Evolutionary conservation across 2,888 invertebrate genomes (phyloP), one percentile per base, ranked within the genome.

Genomic region (Pachliopta kotzebuea): DNA sequence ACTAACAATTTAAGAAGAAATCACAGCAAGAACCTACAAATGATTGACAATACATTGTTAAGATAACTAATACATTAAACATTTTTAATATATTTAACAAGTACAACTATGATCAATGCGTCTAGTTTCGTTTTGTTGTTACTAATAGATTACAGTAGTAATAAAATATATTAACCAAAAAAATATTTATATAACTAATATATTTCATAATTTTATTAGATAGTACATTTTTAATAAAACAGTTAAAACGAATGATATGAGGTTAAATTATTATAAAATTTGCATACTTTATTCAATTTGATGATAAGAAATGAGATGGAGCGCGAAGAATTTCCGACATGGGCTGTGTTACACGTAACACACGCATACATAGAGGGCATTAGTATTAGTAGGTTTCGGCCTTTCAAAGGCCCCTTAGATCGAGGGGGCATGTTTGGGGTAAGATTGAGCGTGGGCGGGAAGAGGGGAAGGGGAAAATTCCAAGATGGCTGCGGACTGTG

Each of bases 301-400:
- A 31, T 21, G 21, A 31, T 18, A 59, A 59, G 21, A 50, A 52
- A 31, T 29, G 29, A 59, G 79, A 77, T 76, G 71, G 74, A 71
- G 73, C 73, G 70, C 74, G 76, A 80, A 78, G 77, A 81, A 77
- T 74, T 74, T 74, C 70, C 74, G 75, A 72, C 69, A 70, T 63
- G 68, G 71, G 71, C 73, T 73, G 73, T 76, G 75, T 75, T 72
- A 71, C 71, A 69, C 72, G 70, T 69, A 71, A 70, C 74, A 74
- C 73, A 71, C 69, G 70, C 70, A 77, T 84, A 81, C 82, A 80
- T 83, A 81, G 81, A 85, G 86, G 84, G 85, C 89, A 90, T 90
- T 89, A 90, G 90, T 90, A 90, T 90, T 90, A 91, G 90, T 87
- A 79, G 83, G 88, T 83, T 90, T 91, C 90, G 90, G 90, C 88